Evolutionary conservation across 2,113 vertebrate genomes (phyloP).

Genomic region (Rana temporaria): DNA sequence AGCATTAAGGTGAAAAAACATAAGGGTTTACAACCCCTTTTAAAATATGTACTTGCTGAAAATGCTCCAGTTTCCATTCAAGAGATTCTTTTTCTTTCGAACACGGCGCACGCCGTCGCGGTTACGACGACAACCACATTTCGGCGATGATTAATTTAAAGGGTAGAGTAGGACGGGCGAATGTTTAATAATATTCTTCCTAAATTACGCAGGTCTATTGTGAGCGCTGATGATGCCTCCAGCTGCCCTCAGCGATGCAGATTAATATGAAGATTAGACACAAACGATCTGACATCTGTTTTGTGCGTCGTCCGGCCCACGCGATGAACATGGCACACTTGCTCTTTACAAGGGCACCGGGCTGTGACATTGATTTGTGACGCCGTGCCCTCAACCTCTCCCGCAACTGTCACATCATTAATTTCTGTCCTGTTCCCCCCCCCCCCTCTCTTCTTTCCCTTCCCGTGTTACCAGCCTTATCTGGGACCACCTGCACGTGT

Average conservation of each 20-base stretch:
- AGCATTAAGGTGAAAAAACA: no score
- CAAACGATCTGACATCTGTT: background rate
- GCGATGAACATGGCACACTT: background rate
- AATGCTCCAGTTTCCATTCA: no score
- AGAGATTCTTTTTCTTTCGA: no score
- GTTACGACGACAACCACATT: background rate
- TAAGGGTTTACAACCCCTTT: no score
- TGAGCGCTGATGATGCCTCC: background rate
- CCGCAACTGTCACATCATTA: slow-evolving; percentile 12
- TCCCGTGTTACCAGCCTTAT: slow-evolving; percentile 37
- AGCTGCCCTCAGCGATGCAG: slow-evolving; percentile 6
- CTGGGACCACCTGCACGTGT: slow-evolving; percentile 54
- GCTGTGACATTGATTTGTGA: slow-evolving; percentile 52
- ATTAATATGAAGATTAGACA: slow-evolving; percentile 51
- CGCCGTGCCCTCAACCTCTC: slow-evolving; percentile 20
- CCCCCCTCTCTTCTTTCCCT: background rate
- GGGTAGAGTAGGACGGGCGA: background rate
- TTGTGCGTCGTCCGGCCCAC: background rate
- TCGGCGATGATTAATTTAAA: background rate
- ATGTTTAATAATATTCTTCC: background rate
- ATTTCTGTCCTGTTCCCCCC: background rate
- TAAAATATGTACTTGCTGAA: no score
- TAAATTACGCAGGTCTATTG: background rate
- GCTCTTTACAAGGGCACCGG: slow-evolving; percentile 21
- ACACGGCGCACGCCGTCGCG: no score